Evolutionary conservation across 2,888 invertebrate species (phyloP).

Genomic region (Xylocampa areola): DNA sequence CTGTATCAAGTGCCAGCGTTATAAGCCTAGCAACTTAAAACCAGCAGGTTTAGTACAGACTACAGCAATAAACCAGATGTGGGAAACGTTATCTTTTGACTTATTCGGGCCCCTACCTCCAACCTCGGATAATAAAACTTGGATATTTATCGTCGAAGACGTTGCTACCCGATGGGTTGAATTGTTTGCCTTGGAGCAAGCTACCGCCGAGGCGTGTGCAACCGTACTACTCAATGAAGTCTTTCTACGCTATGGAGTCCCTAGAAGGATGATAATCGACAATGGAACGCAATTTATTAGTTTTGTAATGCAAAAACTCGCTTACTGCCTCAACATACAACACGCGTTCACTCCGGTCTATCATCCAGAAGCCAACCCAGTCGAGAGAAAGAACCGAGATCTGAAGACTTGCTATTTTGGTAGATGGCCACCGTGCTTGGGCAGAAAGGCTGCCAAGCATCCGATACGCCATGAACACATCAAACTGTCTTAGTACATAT

Average conservation of each 20-base stretch:
- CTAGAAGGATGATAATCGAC: conserved; percentile 65
- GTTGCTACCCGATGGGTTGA: conserved; percentile 44
- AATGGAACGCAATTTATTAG: conserved; percentile 69
- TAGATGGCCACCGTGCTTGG: conserved; percentile 30
- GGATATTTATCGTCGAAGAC: conserved; percentile 55
- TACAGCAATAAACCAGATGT: conserved; percentile 42
- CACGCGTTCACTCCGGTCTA: conserved; percentile 62
- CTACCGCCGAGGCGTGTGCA: conserved; percentile 53
- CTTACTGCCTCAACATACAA: conserved; percentile 48
- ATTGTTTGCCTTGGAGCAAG: conserved; percentile 2
- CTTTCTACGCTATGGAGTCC: conserved; percentile 66
- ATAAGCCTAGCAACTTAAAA: conserved; percentile 64
- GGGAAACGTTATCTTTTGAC: conserved; percentile 65
- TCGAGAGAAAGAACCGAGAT: conserved; percentile 46
- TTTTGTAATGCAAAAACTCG: conserved; percentile 65
- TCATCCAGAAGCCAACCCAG: conserved; percentile 61
- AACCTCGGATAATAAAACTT: conserved; percentile 19
- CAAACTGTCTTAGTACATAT: conserved; percentile 17
- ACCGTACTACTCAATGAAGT: conserved; percentile 61
- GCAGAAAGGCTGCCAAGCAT: conserved; percentile 14
- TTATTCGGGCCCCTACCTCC: conserved; percentile 59
- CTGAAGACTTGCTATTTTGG: conserved; percentile 47
- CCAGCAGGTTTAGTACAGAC: conserved; percentile 67
- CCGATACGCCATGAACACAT: conserved; percentile 44
- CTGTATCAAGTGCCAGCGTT: conserved; percentile 64